phyloP scores from a whole-genome alignment of 1,140 invertebrate species.

The Halesus radiatus region DNA sequence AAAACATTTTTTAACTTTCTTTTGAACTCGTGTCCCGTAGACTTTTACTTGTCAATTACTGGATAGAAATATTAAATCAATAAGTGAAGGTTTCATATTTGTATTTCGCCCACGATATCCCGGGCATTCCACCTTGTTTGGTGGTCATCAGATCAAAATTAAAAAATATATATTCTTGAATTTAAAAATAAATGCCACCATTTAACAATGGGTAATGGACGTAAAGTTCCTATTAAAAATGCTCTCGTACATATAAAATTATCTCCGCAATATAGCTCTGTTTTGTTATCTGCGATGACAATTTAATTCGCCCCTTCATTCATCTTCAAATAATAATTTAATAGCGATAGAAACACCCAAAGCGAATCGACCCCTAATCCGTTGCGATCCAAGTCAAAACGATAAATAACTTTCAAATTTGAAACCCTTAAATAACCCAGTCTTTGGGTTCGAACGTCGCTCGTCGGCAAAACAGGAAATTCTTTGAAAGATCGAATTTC shows the following conservation, averaged over 20 bases:
- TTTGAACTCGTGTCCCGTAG: too few species aligned
- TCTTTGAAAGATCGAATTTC: conserved; percentile 53
- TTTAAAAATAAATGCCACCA: too few species aligned
- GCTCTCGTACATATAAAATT: neutral
- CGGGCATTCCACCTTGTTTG: too few species aligned
- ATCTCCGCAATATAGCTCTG: neutral
- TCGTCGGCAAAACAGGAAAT: conserved; percentile 40
- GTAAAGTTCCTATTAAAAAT: neutral
- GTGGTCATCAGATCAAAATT: too few species aligned
- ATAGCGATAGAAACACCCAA: neutral
- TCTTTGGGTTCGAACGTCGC: neutral
- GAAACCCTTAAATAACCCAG: conserved; percentile 32
- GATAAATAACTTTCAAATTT: conserved; percentile 47
- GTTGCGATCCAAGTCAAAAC: neutral
- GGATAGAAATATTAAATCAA: too few species aligned
- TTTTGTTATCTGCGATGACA: conserved; percentile 9
- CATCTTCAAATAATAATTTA: conserved; percentile 27
- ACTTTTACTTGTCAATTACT: too few species aligned
- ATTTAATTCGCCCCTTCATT: conserved; percentile 17
- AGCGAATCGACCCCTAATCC: neutral
- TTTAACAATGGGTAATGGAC: too few species aligned
- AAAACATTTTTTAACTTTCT: too few species aligned
- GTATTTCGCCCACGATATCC: too few species aligned
- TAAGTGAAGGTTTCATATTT: too few species aligned
- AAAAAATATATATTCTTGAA: too few species aligned